phyloP scores from a whole-genome alignment of 2,888 invertebrate genomes.

The Nycteola revayana region DNA sequence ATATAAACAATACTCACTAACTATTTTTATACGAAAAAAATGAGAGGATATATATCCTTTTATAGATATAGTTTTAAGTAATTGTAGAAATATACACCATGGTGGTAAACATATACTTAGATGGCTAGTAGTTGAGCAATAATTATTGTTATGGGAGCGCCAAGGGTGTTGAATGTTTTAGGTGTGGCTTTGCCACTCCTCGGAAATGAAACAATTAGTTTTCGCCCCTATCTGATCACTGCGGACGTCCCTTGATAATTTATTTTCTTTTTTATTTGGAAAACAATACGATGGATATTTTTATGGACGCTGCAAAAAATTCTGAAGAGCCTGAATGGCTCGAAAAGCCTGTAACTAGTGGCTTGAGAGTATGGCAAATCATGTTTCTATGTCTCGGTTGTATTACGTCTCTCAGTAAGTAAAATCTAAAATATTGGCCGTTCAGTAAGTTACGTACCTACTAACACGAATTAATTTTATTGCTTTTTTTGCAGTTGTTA shows the following conservation, averaged over 20 bases:
- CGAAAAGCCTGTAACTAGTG: conserved; percentile 85
- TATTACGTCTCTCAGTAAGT: conserved; percentile 84
- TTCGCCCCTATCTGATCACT: conserved; percentile 46
- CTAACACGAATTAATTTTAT: no score
- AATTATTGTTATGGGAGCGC: conserved; percentile 45
- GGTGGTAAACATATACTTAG: no score
- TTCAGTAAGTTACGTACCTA: neutral
- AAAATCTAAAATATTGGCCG: no score
- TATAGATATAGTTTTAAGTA: no score
- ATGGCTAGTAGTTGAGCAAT: no score
- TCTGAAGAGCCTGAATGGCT: conserved; percentile 86
- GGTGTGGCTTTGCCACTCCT: conserved; percentile 76
- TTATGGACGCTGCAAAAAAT: conserved; percentile 69
- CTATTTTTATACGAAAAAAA: no score
- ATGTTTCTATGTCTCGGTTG: conserved; percentile 87
- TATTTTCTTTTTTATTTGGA: conserved; percentile 4
- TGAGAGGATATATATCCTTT: no score
- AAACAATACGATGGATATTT: conserved; percentile 52
- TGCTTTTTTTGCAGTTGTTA: conserved; percentile 83
- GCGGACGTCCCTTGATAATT: conserved; percentile 35
- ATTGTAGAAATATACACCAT: no score
- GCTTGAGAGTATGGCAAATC: conserved; percentile 91
- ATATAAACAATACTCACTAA: no score
- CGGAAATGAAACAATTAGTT: conserved; percentile 67
- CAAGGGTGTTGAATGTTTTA: conserved; percentile 47